These are phyloP conservation scores for Thermophis baileyi DNA, from an alignment of 2,113 vertebrate genomes.

Conservation along the genomic window DNA sequence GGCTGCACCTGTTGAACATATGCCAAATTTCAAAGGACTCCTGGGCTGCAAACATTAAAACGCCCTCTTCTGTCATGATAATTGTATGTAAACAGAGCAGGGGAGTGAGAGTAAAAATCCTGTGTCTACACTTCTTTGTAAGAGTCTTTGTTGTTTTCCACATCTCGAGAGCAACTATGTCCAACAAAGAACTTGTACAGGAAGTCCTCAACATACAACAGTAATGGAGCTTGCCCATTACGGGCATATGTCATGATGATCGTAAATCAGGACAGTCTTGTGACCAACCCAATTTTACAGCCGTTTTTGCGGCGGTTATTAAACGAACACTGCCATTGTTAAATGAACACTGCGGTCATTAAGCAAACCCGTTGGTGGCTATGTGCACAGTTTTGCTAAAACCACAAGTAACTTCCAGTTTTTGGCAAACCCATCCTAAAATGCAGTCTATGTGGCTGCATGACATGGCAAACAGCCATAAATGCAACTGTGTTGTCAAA, in stretches of 20 bases:
- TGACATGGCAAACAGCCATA: no score
- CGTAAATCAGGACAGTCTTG: neutral
- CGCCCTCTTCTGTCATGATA: neutral
- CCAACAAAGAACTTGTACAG: neutral
- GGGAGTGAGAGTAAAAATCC: neutral
- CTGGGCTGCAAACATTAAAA: neutral
- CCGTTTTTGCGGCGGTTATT: neutral
- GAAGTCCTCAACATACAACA: neutral
- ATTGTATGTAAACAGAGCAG: neutral
- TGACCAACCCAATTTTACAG: neutral
- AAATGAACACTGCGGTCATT: neutral
- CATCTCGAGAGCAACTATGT: neutral
- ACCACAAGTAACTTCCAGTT: neutral
- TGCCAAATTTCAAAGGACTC: neutral
- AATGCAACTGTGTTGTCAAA: no score
- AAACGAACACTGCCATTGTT: neutral
- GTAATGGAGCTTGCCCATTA: neutral
- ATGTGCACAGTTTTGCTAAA: neutral
- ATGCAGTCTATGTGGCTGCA: neutral
- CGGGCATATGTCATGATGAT: neutral
- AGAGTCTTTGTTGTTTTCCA: neutral
- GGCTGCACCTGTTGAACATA: neutral
- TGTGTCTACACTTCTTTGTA: neutral
- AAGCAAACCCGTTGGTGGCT: neutral
- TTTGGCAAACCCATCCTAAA: neutral